These are phyloP conservation scores for Ornithoptera alexandrae DNA, from an alignment of 2,888 invertebrate genomes.

Conservation along the genomic window DNA sequence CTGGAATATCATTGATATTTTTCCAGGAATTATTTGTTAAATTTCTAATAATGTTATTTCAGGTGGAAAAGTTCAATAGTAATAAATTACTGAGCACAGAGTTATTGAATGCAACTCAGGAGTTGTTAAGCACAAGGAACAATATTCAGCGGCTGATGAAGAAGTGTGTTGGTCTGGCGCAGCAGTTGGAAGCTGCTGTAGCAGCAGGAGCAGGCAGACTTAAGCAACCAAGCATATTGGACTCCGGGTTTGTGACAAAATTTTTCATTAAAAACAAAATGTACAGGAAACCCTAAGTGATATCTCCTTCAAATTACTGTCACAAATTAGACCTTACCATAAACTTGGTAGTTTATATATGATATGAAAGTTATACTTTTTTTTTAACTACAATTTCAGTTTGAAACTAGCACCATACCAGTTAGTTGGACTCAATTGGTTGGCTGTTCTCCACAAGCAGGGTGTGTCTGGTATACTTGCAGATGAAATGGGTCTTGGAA, in stretches of 20 bases:
- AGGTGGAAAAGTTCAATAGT: constrained; percentile 85
- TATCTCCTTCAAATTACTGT: too few species aligned
- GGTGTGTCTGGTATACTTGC: constrained; percentile 96
- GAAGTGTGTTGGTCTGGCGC: constrained; percentile 90
- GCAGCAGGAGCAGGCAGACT: constrained; percentile 87
- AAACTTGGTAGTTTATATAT: too few species aligned
- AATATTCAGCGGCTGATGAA: constrained; percentile 90
- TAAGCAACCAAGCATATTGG: constrained; percentile 86
- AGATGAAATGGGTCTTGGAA: constrained; percentile 98
- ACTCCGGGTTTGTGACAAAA: constrained; percentile 71
- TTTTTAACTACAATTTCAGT: constrained; percentile 60
- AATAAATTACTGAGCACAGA: constrained; percentile 87
- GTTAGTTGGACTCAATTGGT: constrained; percentile 94
- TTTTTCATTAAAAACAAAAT: too few species aligned
- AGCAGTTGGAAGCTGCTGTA: constrained; percentile 88
- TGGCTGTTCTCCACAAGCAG: constrained; percentile 92
- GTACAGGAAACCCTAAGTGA: too few species aligned
- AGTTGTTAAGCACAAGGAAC: constrained; percentile 84
- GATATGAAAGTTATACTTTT: too few species aligned
- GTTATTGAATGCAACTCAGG: constrained; percentile 89
- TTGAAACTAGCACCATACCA: constrained; percentile 91
- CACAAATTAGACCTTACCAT: too few species aligned
- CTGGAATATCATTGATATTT: too few species aligned
- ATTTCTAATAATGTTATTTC: constrained; percentile 7
- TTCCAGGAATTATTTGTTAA: too few species aligned